Evolutionary conservation across 2,113 vertebrate genomes (phyloP), one percentile per base, ranked within the genome.

Genomic region (Pterophyllum scalare): DNA sequence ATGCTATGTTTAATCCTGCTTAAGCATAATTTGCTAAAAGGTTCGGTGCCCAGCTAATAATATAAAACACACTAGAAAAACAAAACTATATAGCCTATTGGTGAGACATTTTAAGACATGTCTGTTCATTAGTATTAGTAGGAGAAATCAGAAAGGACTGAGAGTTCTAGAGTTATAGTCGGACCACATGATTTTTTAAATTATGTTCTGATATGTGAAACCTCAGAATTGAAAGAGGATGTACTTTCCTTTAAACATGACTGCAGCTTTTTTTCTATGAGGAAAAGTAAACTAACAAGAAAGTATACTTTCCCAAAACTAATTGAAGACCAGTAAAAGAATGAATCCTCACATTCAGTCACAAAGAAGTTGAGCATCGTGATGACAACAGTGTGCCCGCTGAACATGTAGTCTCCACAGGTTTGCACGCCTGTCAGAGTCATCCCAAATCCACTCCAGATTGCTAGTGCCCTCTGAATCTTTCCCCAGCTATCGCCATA

Each of bases 371-470:
- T 99, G 87, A 99, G 97, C 97, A 99, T 95, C 17, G 98, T 99
- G 81, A 99, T 95, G 86, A 99, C 97, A 0, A 99, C 98, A 1
- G 98, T 99, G 94, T 99, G 98, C 57, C 98, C 98, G 75, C 98
- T 99, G 95, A 99, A 99, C 98, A 99, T 99, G 87, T 99, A 99
- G 94, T 99, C 98, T 75, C 98, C 98, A 92, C 98, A 99, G 0
- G 98, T 99, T 77, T 99, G 97, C 38, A 99, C 98, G 7, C 98
- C 98, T 8, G 98, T 98, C 77, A 99, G 95, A 40, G 98, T 98
- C 98, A 99, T 99, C 70, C 98, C 98, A 91, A 98, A 97, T 56
- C 98, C 97, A 83, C 96, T 98, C 98, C 98, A 99, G 87, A 99
- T 99, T 31, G 97, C 96, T 84, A 99, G 94, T 0, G 97, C 98